Evolutionary conservation across 2,888 invertebrate genomes (phyloP).

Genomic region (Lagria hirta): DNA sequence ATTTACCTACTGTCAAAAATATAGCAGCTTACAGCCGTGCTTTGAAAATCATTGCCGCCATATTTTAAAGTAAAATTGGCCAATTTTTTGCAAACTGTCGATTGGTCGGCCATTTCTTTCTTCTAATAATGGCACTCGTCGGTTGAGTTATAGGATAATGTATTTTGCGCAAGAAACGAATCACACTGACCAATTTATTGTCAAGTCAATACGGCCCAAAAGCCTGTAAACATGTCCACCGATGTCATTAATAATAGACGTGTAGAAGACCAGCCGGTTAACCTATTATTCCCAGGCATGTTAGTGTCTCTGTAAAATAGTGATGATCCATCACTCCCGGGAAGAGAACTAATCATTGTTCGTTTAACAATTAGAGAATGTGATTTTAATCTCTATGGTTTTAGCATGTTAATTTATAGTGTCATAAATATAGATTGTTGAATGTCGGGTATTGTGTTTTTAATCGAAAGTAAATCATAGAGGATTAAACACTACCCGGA

Average conservation of each 20-base stretch:
- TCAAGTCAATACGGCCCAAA: conserved; percentile 27
- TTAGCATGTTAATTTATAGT: conserved; percentile 42
- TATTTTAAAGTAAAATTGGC: no score
- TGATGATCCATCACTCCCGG: conserved; percentile 42
- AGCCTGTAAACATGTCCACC: conserved; percentile 37
- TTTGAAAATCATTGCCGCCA: no score
- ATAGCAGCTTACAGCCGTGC: no score
- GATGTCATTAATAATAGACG: conserved; percentile 41
- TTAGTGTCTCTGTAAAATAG: conserved; percentile 34
- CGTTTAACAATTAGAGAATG: conserved; percentile 47
- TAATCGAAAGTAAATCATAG: no score
- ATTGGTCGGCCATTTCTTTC: no score
- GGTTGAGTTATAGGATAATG: no score
- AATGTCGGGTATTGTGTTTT: no score
- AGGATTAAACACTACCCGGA: no score
- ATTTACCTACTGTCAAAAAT: no score
- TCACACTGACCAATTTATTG: conserved; percentile 15
- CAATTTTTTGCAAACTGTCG: no score
- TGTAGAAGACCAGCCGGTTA: conserved; percentile 39
- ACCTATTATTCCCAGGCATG: conserved; percentile 40
- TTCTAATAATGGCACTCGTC: no score
- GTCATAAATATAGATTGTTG: conserved; percentile 26
- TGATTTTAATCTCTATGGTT: conserved; percentile 45
- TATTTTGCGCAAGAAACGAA: conserved; percentile 22
- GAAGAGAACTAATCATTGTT: conserved; percentile 42